Evolutionary conservation across 2,797 vertebrate genomes (phyloP).

Genomic region (Scleropages formosus): DNA sequence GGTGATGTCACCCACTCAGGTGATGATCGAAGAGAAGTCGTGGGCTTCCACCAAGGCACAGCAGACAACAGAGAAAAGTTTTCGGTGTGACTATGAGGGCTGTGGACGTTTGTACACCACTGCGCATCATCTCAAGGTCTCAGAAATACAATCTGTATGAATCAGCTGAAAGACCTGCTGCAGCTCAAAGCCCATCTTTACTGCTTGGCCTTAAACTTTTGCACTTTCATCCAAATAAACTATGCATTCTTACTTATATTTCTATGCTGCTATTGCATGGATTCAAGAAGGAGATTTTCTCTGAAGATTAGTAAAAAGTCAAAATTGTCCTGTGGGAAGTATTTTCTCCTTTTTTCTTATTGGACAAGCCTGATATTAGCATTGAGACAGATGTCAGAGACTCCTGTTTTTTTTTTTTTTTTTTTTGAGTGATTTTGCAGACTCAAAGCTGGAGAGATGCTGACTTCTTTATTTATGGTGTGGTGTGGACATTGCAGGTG

Average conservation of each 20-base stretch:
- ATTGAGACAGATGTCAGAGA: too few species aligned
- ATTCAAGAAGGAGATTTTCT: too few species aligned
- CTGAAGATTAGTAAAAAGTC: too few species aligned
- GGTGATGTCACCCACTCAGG: constrained; percentile 44
- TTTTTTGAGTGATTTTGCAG: not conserved
- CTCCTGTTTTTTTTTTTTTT: too few species aligned
- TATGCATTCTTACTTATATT: not conserved
- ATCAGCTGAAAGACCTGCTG: too few species aligned
- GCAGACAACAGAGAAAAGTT: constrained; percentile 61
- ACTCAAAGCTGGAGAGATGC: not conserved
- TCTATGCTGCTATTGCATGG: not conserved
- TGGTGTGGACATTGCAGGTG: constrained; percentile 59
- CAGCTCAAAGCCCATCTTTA: not conserved
- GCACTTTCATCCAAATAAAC: not conserved
- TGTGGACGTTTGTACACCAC: constrained; percentile 76
- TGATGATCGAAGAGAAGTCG: constrained; percentile 62
- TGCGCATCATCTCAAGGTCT: constrained; percentile 75
- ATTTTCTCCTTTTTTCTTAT: not conserved
- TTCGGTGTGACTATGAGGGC: constrained; percentile 68
- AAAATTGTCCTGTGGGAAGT: too few species aligned
- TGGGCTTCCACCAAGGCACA: constrained; percentile 58
- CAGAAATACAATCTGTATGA: too few species aligned
- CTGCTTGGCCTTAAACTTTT: not conserved
- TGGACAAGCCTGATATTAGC: not conserved
- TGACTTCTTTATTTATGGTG: not conserved